Percentiles rank a stretch among this genome's conserved stretches.
Conservation (phyloP, 2,113 vertebrate species). For the Panurus biarmicus region DNA sequence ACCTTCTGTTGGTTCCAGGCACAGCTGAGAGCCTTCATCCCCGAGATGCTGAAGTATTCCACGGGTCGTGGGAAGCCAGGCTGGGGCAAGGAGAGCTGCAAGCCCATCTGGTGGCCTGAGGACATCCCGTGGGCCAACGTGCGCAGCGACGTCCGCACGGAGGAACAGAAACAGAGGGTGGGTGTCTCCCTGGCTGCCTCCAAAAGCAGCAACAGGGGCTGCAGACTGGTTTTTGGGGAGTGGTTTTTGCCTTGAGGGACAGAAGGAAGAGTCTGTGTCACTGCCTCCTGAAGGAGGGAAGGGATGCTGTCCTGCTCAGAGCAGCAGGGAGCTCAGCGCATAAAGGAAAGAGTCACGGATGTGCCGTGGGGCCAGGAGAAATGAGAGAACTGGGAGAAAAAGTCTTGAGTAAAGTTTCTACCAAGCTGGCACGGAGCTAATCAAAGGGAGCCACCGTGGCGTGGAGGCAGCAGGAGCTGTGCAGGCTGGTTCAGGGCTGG, state of each 20-base stretch:
- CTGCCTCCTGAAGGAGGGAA: not conserved
- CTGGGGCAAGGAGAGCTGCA: constrained; percentile 98
- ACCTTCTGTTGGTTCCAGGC: constrained; percentile 69
- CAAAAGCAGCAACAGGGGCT: rapidly evolving
- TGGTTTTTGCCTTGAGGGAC: not conserved
- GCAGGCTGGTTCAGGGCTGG: not conserved
- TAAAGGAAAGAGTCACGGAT: rapidly evolving
- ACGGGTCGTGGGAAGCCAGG: constrained; percentile 95
- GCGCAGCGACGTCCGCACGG: constrained; percentile 93
- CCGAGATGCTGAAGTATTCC: constrained; percentile 98
- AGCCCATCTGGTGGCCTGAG: constrained; percentile 97
- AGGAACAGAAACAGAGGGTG: constrained; percentile 96
- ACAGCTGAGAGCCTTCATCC: constrained; percentile 96
- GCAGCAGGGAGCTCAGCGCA: not conserved
- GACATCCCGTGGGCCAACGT: constrained; percentile 99
- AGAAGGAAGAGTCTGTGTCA: not conserved
- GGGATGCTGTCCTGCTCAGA: not conserved
- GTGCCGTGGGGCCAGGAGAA: not conserved
- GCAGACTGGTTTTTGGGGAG: rapidly evolving
- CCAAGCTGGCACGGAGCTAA: not conserved
- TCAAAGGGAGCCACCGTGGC: not conserved
- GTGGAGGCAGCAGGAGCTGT: not conserved
- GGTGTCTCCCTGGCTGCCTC: not conserved
- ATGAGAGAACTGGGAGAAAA: not conserved
- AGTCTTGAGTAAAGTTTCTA: not conserved